Base-by-base conservation (phyloP, 2,888 invertebrate genomes). In the Neocrepidodera transversa region DNA sequence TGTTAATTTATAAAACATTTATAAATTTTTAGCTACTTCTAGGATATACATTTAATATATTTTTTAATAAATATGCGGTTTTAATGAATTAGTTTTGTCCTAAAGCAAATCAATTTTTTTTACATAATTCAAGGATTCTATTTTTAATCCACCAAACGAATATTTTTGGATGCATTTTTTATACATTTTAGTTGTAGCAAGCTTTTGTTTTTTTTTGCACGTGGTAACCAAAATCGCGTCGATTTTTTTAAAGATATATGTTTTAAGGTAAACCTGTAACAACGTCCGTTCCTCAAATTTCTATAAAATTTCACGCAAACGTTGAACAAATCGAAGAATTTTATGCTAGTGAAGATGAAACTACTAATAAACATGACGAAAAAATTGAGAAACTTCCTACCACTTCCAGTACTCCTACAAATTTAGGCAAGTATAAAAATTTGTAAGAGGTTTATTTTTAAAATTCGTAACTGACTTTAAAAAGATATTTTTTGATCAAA, bases 251-350 rank as follows among this genome's bases (percentile, higher is more conserved):
- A 20, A 40, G 20, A 3, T 45, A n/a, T 26, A 42, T 13, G 18
- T 43, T 68, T 67, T 56, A 58, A 80, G 80, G 80, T 65, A 80
- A 80, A 72, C 71, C 78, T n/a, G 74, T 77, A 11, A 79, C 77
- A 38, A 77, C 80, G 43, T 80, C 80, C 11, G 79, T 79, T 50
- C 76, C 85, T 40, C 80, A 83, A 23, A 78, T 86, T 55, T 83
- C 87, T 5, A 87, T 90, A 69, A 86, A 88, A 71, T 91, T 90
- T 71, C 88, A 88, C 80, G 88, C 89, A n/a, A 89, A 87, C 69
- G 89, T 88, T 72, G 90, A 90, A 71, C 88, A 89, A 76, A 75
- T 90, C 52, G 90, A 90, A 70, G 89, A 90, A 71, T 73, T 90
- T 8, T 87, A 83, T 70, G 83, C 84, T 51, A 83, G 83, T 43